Base-by-base conservation (phyloP, 92 coral and sea anemone genomes). In the Bergia sp. region DNA sequence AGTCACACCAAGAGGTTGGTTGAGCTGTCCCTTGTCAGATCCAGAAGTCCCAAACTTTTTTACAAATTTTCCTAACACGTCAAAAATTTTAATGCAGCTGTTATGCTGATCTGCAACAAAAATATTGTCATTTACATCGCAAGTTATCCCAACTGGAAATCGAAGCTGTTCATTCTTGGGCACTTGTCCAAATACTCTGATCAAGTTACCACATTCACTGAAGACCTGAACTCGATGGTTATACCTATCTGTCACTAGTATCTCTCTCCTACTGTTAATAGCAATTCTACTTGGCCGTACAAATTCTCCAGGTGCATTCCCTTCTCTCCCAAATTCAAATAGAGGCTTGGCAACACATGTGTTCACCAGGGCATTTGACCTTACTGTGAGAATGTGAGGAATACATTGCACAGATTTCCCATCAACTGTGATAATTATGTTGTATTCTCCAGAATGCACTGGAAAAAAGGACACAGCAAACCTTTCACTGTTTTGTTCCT, bases 161-260 rank as follows among this genome's bases (percentile, higher is more conserved):
- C 29, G 6, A 5, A 69, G 37, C 75, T 69, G 37, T 23, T 69
- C 40, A 69, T 2, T 13, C 37, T 23, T 3, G 12, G 29, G 39
- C 37, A n/a, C 75, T 37, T 69, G 75, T 20, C 75, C 75, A 23
- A 69, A 69, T 37, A 69, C 75, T 23, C 7, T 69, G 29, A 69
- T 37, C 8, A 69, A 69, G 75, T 69, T 69, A 37, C 75, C 75
- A 10, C 11, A 8, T 37, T 69, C 75, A 20, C 15, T 29, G 15
- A 69, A 69, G 40, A 69, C 39, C 37, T 69, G 75, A n/a, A 69
- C 75, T 37, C 75, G 29, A 37, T 69, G 75, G 75, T 69, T 69
- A 69, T 69, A 29, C 2, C 75, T 12, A 20, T 69, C 75, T n/a
- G 75, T 69, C 23, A 69, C 75, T 3, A 69, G 75, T 7, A 69